Base-by-base conservation (phyloP, 2,797 vertebrate species). In the Schizopygopsis malacanthus region DNA sequence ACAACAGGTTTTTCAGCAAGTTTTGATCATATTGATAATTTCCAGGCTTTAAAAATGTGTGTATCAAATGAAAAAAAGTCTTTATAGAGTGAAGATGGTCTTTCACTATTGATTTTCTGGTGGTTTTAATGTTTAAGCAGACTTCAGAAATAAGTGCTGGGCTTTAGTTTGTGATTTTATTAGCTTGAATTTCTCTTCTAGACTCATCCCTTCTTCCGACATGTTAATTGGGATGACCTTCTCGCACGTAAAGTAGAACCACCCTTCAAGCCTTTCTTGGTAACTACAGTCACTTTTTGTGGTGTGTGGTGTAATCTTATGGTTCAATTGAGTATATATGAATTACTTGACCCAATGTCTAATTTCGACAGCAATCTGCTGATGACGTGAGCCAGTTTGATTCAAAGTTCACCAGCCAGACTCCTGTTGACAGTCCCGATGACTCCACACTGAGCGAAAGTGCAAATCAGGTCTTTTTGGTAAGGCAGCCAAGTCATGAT, bases 301-400 rank as follows among this genome's bases (percentile, higher is more conserved):
- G 63, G 54, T 84, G 1, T 10, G 0, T 78, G 10, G 25, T 39
- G 2, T 11, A 8, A 37, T 63, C 69, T 75, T 45, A 73, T 61
- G 75, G 5, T 3, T 73, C 81, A 43, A 77, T 33, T 11, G 50
- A 37, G 18, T 28, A 45, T 45, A 43, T n/a, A 39, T 43, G 22
- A 28, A 79, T 28, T 1, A 16, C 15, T 2, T 70, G 50, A 85
- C 2, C 37, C 76, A 6, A 47, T 80, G 45, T 82, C 33, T 77
- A 72, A 41, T 87, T 88, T 90, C 59, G 20, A 67, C 90, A 99
- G 98, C 98, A 99, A 99, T 99, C 98, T 22, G 98, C 98, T 89
- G 98, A 99, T 92, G 98, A 99, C 89, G 98, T 99, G 93, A 99
- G 98, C 96, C 98, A 99, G 93, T 99, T 99, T 92, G 98, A 99